A percentile compares a stretch with the other conserved stretches of the same genome.
These are phyloP conservation scores for Meda fulgida DNA, from an alignment of 2,797 vertebrate genomes.

Conservation along the genomic window DNA sequence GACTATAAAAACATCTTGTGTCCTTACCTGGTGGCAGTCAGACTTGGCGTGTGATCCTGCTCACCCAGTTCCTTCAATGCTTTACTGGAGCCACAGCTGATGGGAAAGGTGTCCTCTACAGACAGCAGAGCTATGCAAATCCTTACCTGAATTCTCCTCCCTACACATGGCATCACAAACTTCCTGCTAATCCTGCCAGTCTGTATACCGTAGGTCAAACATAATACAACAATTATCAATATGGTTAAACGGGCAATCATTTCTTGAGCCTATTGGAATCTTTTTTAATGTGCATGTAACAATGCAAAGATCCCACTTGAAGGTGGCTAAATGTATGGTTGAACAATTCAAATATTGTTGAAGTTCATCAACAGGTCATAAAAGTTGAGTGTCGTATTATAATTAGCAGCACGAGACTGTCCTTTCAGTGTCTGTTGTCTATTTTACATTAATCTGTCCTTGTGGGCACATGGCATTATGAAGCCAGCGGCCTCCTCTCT, in stretches of 20 bases:
- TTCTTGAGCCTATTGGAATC: background rate
- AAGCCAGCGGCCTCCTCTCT: background rate
- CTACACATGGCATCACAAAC: conserved; percentile 29
- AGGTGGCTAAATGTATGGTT: conserved; percentile 13
- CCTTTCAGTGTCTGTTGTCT: conserved; percentile 13
- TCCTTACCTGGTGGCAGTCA: conserved; percentile 28
- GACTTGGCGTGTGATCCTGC: background rate
- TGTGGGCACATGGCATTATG: background rate
- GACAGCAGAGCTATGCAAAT: conserved; percentile 61
- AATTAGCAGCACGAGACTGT: background rate
- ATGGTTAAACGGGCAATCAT: background rate
- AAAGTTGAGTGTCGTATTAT: background rate
- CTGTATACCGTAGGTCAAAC: background rate
- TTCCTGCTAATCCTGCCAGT: conserved; percentile 45
- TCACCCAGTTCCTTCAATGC: conserved; percentile 9
- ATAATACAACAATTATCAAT: background rate
- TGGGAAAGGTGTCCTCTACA: conserved; percentile 30
- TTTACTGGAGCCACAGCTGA: conserved; percentile 10
- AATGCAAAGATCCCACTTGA: background rate
- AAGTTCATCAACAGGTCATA: background rate
- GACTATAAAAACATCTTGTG: background rate
- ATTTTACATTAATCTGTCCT: background rate
- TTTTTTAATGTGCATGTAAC: background rate
- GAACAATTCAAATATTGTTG: conserved; percentile 3
- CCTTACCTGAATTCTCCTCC: conserved; percentile 43